Conservation (phyloP, 2,797 vertebrate genomes). For the Amazona ochrocephala region DNA sequence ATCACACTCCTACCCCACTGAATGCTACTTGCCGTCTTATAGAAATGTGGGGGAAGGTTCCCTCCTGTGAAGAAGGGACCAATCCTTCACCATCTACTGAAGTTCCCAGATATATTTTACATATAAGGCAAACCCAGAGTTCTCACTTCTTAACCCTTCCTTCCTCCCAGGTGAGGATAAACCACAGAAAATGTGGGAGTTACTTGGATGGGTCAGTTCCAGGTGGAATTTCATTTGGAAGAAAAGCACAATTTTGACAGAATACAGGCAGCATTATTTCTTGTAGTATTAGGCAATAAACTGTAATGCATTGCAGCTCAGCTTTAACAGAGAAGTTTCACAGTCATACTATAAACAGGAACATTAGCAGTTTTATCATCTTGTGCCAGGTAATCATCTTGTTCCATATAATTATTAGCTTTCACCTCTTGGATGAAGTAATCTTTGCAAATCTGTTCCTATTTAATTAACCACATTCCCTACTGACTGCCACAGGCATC, state of each 20-base stretch:
- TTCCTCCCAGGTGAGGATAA: background rate
- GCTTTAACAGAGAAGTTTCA: slow-evolving; percentile 15
- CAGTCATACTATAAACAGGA: slow-evolving; percentile 3
- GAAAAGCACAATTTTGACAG: background rate
- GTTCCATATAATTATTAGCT: slow-evolving; percentile 58
- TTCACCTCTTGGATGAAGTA: slow-evolving; percentile 51
- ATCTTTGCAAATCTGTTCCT: slow-evolving; percentile 58
- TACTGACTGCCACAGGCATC: slow-evolving; percentile 62
- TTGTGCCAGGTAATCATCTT: slow-evolving; percentile 64
- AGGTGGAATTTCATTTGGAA: slow-evolving; percentile 2
- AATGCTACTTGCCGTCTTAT: background rate
- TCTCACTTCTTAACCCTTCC: background rate
- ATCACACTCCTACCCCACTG: background rate
- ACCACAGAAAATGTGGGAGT: background rate
- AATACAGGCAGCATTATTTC: background rate
- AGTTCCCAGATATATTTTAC: background rate
- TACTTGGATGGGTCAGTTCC: background rate
- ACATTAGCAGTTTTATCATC: slow-evolving; percentile 62
- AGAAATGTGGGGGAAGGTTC: background rate
- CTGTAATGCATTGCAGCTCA: background rate
- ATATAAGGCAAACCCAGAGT: background rate
- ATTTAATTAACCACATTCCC: slow-evolving; percentile 69
- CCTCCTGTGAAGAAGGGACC: background rate
- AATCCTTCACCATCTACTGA: background rate
- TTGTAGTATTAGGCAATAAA: background rate